Percentiles rank a stretch among this genome's conserved stretches.
Conservation (phyloP, 2,797 vertebrate genomes). For the Ctenosaura bakeri region DNA sequence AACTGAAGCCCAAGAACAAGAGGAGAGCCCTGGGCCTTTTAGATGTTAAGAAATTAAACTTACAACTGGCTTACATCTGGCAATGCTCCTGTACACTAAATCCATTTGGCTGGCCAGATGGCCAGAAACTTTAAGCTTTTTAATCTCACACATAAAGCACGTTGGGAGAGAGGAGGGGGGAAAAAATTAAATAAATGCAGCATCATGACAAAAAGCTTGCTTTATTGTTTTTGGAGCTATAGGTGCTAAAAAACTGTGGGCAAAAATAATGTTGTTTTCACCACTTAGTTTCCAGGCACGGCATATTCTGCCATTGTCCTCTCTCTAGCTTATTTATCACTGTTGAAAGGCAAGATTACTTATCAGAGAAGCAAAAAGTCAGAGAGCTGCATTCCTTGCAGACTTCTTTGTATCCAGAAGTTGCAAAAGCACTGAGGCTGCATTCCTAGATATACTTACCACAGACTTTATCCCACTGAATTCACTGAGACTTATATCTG, state of each 20-base stretch:
- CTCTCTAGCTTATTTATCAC: conserved; percentile 62
- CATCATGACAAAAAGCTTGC: conserved; percentile 67
- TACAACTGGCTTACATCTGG: conserved; percentile 88
- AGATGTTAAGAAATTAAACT: conserved; percentile 89
- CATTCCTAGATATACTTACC: background rate
- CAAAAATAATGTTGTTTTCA: conserved; percentile 49
- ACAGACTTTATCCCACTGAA: background rate
- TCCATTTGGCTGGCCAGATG: conserved; percentile 89
- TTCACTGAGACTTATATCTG: background rate
- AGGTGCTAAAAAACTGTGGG: conserved; percentile 48
- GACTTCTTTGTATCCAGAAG: conserved; percentile 45
- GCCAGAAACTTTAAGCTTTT: conserved; percentile 88
- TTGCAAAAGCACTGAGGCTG: conserved; percentile 23
- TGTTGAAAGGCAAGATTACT: conserved; percentile 48
- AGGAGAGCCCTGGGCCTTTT: conserved; percentile 82
- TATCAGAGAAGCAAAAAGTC: conserved; percentile 46
- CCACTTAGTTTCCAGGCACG: conserved; percentile 42
- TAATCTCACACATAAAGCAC: conserved; percentile 87
- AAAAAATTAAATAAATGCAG: conserved; percentile 68
- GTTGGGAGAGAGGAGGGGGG: conserved; percentile 81
- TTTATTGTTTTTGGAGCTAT: conserved; percentile 63
- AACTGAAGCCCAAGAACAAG: conserved; percentile 76
- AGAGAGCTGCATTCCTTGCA: conserved; percentile 43
- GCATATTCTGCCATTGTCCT: conserved; percentile 15
- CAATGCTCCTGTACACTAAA: conserved; percentile 82